These are phyloP conservation scores for Caerostris darwini DNA, from an alignment of 1,140 invertebrate genomes.

Conservation along the genomic window DNA sequence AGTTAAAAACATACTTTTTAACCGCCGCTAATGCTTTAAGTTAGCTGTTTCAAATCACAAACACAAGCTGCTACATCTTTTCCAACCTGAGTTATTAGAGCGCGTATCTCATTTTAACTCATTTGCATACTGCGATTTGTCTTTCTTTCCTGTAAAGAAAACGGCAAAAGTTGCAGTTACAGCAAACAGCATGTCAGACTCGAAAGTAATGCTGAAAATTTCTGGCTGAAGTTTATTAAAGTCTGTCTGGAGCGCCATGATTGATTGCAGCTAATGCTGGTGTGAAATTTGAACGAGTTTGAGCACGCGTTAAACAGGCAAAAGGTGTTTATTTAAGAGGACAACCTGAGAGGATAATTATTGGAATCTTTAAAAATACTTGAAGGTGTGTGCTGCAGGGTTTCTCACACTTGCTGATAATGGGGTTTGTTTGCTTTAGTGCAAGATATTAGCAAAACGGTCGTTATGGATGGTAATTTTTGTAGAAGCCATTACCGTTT, in stretches of 20 bases:
- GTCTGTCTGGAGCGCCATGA: constrained; percentile 13
- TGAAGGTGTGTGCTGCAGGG: neutral
- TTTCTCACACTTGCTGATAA: neutral
- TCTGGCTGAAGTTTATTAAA: constrained; percentile 29
- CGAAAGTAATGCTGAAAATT: neutral
- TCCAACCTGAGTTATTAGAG: constrained; percentile 4
- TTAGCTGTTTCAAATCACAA: neutral
- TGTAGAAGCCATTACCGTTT: too few species aligned
- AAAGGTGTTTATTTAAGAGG: neutral
- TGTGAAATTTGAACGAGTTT: neutral
- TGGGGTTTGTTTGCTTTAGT: too few species aligned
- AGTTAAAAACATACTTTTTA: neutral
- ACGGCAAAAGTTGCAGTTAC: neutral
- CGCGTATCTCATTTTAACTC: neutral
- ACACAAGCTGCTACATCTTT: neutral
- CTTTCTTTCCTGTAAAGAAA: neutral
- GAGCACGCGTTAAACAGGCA: neutral
- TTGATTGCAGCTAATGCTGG: neutral
- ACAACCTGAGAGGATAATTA: neutral
- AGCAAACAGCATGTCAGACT: constrained; percentile 3
- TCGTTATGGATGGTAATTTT: too few species aligned
- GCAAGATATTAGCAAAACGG: too few species aligned
- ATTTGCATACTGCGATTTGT: constrained; percentile 22
- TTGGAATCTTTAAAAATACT: neutral
- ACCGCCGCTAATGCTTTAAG: neutral